Conservation (phyloP, 2,888 invertebrate species). For the Ctena decussata region DNA sequence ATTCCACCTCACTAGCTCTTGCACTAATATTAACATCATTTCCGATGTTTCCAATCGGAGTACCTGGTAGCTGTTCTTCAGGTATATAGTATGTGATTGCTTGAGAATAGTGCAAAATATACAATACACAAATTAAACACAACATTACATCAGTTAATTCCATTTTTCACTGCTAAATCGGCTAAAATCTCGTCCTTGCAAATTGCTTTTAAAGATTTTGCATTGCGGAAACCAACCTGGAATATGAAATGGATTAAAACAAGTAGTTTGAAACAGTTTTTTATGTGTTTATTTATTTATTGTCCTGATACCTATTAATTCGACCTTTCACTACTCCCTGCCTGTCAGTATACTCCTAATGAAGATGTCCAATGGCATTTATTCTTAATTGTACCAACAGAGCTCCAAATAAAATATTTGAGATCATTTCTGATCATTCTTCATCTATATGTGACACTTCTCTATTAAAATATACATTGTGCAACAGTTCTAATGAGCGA, state of each 20-base stretch:
- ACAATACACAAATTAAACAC: constrained; percentile 59
- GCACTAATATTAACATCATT: constrained; percentile 59
- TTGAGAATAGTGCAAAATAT: constrained; percentile 56
- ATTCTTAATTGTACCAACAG: no score
- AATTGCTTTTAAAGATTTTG: not conserved
- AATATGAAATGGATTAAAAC: not conserved
- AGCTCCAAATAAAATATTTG: no score
- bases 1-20: constrained; percentile 48
- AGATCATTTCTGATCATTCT: no score
- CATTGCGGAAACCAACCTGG: no score
- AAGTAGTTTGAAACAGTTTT: not conserved
- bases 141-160: constrained; percentile 62
- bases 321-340: not conserved
- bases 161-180: constrained; percentile 44
- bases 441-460: no score
- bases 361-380: no score
- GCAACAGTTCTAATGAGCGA: no score
- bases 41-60: constrained; percentile 72
- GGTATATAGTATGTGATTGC: constrained; percentile 58
- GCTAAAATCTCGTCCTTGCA: not conserved
- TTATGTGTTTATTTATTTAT: not conserved
- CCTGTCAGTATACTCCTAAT: not conserved
- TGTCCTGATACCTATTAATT: no score
- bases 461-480: no score
- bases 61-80: constrained; percentile 64